Evolutionary conservation across 92 coral and sea anemone genomes (phyloP), one percentile per base, ranked within the genome.

Genomic region (Actinernus sp.): DNA sequence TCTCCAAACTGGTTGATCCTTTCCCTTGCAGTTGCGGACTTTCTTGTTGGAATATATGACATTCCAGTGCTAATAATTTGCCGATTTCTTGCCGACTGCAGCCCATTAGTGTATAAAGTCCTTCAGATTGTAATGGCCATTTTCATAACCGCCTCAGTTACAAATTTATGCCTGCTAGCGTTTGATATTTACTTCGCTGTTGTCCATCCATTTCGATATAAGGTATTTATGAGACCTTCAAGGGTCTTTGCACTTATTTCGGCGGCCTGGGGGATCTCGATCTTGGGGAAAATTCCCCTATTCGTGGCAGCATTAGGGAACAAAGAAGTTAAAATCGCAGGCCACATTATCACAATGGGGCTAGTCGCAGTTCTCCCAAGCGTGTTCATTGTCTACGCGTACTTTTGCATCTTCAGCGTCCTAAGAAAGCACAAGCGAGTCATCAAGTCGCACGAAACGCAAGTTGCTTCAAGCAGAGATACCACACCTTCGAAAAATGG

Each of bases 1-100:
- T 61, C 68, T 3, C 68, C 68, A 10, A 61, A 61, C 14, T 61
- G 68, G 68, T 61, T 61, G 16, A 55, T 61, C 10, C 20, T 61
- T 19, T 61, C 68, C 2, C 68, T 61, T 10, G 68, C 68, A 26
- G 19, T 61, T 9, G 68, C 68, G 23, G 68, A 61, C 26, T 6
- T 61, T 16, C 30, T 37, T 43, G 68, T 61, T 3, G 54, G 68
- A 6, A 39, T 39, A 2, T 40, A 41, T 7, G 41, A 61, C 14
- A 55, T 55, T 0, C 68, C 68, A 1, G 26, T 55, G 19, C 13
- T 52, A 7, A 41, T 61, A 36, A 26, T 61, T 7, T 61, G 68
- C 41, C 2, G n/a, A 17, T 61, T 61, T 26, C 41, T 41, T 2
- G 14, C 26, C 0, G 1, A 10, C 0, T 61, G 68, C 16, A 20